A percentile compares a stretch with the other conserved stretches of the same genome.
These are phyloP conservation scores for Lonchura striata DNA, from an alignment of 2,113 vertebrate species.

Conservation along the genomic window DNA sequence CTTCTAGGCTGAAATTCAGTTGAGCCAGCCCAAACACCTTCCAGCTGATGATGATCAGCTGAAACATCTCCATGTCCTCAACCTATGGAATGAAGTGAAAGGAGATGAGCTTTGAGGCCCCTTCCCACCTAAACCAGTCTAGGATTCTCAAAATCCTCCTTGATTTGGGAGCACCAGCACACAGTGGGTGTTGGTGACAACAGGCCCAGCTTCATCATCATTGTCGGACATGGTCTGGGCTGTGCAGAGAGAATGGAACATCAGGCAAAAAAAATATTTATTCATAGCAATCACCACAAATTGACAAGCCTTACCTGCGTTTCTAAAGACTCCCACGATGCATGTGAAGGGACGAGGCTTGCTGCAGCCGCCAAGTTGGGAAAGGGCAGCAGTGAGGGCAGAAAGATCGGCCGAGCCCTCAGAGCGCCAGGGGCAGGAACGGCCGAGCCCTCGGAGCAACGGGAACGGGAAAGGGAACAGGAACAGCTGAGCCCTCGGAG, in stretches of 20 bases:
- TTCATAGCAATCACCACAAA: not conserved
- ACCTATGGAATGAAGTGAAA: not conserved
- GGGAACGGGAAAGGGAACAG: not conserved
- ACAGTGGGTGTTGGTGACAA: too few relatives aligned
- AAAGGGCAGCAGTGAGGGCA: not conserved
- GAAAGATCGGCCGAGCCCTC: too few relatives aligned
- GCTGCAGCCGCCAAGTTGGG: not conserved
- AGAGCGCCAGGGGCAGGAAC: not conserved
- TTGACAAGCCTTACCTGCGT: not conserved
- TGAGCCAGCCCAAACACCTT: too few relatives aligned
- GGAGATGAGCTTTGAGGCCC: not conserved
- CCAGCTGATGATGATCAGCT: too few relatives aligned
- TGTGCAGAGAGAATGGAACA: not conserved
- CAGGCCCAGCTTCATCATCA: not conserved
- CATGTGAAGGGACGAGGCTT: fast-evolving
- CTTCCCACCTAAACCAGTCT: not conserved
- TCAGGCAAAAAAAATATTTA: too few relatives aligned
- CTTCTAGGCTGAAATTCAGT: too few relatives aligned
- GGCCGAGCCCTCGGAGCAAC: not conserved
- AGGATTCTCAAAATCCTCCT: not conserved
- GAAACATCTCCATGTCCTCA: not conserved
- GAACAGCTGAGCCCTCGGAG: too few relatives aligned
- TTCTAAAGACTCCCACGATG: fast-evolving
- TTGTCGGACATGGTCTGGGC: too few relatives aligned
- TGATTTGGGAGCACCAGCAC: not conserved